These are phyloP conservation scores for Antheraea pernyi DNA, from an alignment of 1,140 invertebrate genomes.

Conservation along the genomic window DNA sequence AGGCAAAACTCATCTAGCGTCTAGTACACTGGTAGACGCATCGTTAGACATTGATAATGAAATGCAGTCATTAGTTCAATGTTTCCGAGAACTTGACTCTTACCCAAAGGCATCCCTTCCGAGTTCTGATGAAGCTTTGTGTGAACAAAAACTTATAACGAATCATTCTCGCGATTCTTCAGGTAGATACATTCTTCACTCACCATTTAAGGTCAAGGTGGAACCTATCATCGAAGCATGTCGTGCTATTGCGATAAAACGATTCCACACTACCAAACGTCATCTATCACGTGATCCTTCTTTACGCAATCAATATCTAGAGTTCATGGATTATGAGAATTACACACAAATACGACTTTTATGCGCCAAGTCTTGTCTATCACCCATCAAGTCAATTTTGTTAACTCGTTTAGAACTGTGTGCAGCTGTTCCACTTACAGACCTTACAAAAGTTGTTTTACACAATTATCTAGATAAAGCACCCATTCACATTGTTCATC, in stretches of 20 bases:
- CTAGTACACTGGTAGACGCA: too few relatives aligned
- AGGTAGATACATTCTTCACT: too few relatives aligned
- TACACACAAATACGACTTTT: not conserved
- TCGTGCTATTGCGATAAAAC: too few relatives aligned
- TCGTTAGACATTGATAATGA: too few relatives aligned
- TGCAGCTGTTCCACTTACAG: not conserved
- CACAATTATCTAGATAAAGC: not conserved
- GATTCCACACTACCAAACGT: too few relatives aligned
- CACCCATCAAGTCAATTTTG: not conserved
- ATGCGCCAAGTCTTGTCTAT: not conserved
- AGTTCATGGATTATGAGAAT: conserved; percentile 17
- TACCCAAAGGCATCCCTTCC: not conserved
- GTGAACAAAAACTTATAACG: too few relatives aligned
- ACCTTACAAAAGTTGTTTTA: not conserved
- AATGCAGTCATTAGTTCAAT: not conserved
- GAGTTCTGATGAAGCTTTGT: too few relatives aligned
- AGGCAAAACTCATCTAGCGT: not conserved
- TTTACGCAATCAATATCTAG: conserved; percentile 7
- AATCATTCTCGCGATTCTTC: too few relatives aligned
- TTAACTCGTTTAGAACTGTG: not conserved
- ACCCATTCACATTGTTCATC: not conserved
- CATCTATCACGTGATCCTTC: too few relatives aligned
- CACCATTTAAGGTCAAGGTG: too few relatives aligned
- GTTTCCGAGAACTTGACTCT: conserved; percentile 1
- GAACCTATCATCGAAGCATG: too few relatives aligned